Base-by-base conservation (phyloP, 2,113 vertebrate genomes). In the Oncorhynchus masou region DNA sequence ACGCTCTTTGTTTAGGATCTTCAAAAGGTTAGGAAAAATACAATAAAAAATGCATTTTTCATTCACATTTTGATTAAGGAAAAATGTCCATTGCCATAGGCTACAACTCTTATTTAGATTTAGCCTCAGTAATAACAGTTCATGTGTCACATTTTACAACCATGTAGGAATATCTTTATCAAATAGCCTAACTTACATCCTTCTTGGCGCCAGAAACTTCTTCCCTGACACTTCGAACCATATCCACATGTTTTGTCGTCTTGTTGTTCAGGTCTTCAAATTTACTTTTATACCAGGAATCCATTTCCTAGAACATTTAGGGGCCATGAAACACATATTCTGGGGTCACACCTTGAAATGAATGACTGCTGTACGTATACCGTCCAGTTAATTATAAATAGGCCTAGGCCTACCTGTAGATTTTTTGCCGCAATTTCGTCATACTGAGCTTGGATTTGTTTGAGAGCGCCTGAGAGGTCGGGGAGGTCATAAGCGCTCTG, bases 341-440 rank as follows among this genome's bases (percentile, higher is more conserved):
- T 24, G 60, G 7, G 9, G 25, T 24, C 22, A 20, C 66, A 8
- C 16, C 4, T 29, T 29, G 11, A 15, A 25, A 9, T 16, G 1
- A 45, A 45, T 45, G 39, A 45, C 39, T 45, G 9, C 9, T 45
- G 39, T 12, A 66, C 2, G 64, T 22, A 66, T 27, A 31, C 24
- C 13, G 5, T 68, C 66, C 12, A 29, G 66, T 24, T 3, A 27
- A 45, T 45, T 45, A 45, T 45, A 45, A 45, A 34, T 16, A 27
- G 25, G 20, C 74, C 57, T 85, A 96, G 8, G 22, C 73, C 59
- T 85, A 96, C 95, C 95, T 96, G 92, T 85, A 97, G 92, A 88
- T 96, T 94, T 87, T 96, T 94, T 70, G 92, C 92, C 64, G 92
- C 78, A 0, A 96, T 96, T 85, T 91, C 91, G 70, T 95, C 93